Evolutionary conservation across 2,113 vertebrate species (phyloP), one percentile per base, ranked within the genome.

Genomic region (Neolamprologus devosi): DNA sequence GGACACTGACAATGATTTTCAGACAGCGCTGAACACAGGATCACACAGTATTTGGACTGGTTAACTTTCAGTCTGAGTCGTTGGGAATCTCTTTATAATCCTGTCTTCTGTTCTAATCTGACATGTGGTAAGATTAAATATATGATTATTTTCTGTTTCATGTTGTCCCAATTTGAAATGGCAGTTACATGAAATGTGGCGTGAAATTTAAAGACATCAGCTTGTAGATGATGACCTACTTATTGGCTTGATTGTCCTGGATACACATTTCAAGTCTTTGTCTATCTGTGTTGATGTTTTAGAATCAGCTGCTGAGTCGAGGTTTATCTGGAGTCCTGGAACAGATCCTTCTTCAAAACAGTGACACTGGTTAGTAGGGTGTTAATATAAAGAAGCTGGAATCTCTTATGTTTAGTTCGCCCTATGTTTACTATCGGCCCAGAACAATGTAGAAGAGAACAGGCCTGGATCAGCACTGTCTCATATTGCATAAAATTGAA

Each of bases 291-390:
- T 49, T 17, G 58, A 26, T 75, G 65, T 78, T 51, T 49, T 90
- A 99, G 98, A 98, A 99, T 94, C 98, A 98, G 91, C 97, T 99
- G 90, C 97, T 99, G 92, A 96, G 91, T 6, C 98, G 97, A 94
- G 98, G 98, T 81, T 95, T 99, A 90, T 93, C 96, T 78, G 96
- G 97, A 85, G 92, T 98, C 92, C 96, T 98, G 91, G 98, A 98
- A 89, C 98, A 97, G 94, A 96, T 99, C 91, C 97, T 96, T 68
- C 92, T 97, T 70, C 97, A 97, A 89, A 97, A 98, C 88, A 97
- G 97, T 97, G 96, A 95, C 26, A 33, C 45, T 33, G 73, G 73
- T 78, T 51, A 78, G 73, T 78, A 19, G 17, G 28, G 45, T 51
- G 17, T 30, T 30, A n/a, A 12, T 30, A 5, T 49, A 8, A 78